Percentiles rank a stretch among this genome's conserved stretches.
Evolutionary conservation across 92 coral and sea anemone genomes (phyloP).

Genomic region (Parazoanthus swiftii): DNA sequence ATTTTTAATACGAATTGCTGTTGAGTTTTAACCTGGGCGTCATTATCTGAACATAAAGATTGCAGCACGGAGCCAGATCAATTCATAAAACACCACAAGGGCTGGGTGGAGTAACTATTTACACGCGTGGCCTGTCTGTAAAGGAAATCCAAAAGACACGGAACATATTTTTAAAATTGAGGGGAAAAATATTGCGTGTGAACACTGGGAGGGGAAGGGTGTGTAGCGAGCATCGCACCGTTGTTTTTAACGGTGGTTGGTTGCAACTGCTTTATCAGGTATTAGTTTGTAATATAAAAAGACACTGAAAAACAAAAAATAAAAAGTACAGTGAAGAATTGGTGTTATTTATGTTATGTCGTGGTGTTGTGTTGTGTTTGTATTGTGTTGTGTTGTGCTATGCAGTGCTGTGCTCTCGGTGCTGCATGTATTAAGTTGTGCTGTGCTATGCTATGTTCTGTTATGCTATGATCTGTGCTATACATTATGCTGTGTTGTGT

Average conservation of each 20-base stretch:
- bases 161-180: background rate
- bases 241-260: background rate
- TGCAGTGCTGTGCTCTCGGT: no score
- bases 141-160: background rate
- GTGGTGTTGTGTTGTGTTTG: no score
- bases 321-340: background rate
- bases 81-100: background rate
- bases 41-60: background rate
- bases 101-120: background rate
- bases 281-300: background rate
- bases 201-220: slow-evolving; percentile 1
- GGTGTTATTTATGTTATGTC: no score
- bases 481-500: no score
- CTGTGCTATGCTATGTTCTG: no score
- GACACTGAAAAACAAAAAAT: background rate
- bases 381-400: no score
- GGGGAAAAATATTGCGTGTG: background rate
- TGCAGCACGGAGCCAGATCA: background rate
- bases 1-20: background rate
- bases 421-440: no score
- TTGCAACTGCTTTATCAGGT: background rate
- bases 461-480: no score
- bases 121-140: background rate
- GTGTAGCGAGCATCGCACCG: background rate
- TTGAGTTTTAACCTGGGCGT: background rate